Evolutionary conservation across 2,888 invertebrate genomes (phyloP), one percentile per base, ranked within the genome.

Genomic region (Sericinus montela): DNA sequence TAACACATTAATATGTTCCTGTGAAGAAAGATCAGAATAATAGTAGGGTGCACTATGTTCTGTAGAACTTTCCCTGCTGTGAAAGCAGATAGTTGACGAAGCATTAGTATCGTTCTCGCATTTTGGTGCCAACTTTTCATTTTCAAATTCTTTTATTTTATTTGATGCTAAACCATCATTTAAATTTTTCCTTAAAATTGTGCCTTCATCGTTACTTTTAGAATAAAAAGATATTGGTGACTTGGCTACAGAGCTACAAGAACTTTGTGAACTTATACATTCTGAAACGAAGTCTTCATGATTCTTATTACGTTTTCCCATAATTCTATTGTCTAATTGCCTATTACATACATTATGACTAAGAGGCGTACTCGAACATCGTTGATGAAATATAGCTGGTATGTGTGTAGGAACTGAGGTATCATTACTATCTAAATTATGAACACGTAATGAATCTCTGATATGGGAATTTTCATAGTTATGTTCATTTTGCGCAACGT

Each of bases 21-120:
- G 89, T 2, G 89, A 82, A 59, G 87, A 92, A 42, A 92, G 86
- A 74, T 97, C 96, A 0, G 96, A 95, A 72, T 96, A 96, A 67
- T 96, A 96, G 67, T 96, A 96, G 0, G 96, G 96, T 28, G 95
- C 95, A 47, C 93, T 91, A 54, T 93, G 92, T 56, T 92, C 92
- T 13, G 89, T 88, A 55, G 92, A 92, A 63, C 91, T 92, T 63
- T 91, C 91, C 51, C 92, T 88, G 60, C 91, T 91, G 57, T 92
- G 92, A 58, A 90, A 82, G 2, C 90, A 89, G 15, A 88, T 75
- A 15, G 75, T 72, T 32, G 81, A 80, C 30, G 80, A 79, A 51
- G 72, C 67, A 59, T 80, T 78, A 40, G 74, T 69, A 39, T 84
- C 80, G 52, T 60, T 71, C 28, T 68, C 72, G 19, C 73, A 59